phyloP scores from a whole-genome alignment of 2,113 vertebrate species.

The Hippocampus guttulatus region DNA sequence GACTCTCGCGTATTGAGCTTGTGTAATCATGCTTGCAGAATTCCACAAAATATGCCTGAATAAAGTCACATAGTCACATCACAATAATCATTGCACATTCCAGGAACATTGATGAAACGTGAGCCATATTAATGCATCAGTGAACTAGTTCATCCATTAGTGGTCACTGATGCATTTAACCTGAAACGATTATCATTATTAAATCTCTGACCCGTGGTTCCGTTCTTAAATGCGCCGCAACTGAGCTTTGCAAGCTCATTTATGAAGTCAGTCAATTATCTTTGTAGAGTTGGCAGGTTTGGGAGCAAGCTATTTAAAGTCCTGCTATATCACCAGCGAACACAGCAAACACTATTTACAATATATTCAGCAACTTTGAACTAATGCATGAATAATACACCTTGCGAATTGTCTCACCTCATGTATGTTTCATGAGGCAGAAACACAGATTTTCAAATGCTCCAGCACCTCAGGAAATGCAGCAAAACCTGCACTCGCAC shows the following conservation, averaged over 20 bases:
- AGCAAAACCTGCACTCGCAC: constrained; percentile 3
- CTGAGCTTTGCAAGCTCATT: constrained; percentile 4
- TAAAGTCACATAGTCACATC: background rate
- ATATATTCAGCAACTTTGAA: constrained; percentile 29
- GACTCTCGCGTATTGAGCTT: too few relatives aligned
- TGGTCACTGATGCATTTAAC: background rate
- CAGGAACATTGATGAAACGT: background rate
- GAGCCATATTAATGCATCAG: background rate
- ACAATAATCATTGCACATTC: background rate
- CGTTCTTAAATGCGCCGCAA: background rate
- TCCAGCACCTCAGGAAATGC: constrained; percentile 9
- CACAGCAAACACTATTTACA: constrained; percentile 8
- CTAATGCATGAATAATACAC: constrained; percentile 45
- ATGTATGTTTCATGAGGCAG: constrained; percentile 51
- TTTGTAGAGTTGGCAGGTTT: background rate
- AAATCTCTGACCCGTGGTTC: background rate
- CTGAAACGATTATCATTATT: background rate
- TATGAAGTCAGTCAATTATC: constrained; percentile 7
- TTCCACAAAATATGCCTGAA: background rate
- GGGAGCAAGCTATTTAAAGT: constrained; percentile 5
- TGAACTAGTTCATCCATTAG: background rate
- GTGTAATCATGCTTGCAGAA: background rate
- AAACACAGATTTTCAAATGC: constrained; percentile 22
- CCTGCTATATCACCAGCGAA: background rate
- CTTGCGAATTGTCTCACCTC: constrained; percentile 36